phyloP scores from a whole-genome alignment of 2,113 vertebrate genomes.

The Mobula hypostoma region DNA sequence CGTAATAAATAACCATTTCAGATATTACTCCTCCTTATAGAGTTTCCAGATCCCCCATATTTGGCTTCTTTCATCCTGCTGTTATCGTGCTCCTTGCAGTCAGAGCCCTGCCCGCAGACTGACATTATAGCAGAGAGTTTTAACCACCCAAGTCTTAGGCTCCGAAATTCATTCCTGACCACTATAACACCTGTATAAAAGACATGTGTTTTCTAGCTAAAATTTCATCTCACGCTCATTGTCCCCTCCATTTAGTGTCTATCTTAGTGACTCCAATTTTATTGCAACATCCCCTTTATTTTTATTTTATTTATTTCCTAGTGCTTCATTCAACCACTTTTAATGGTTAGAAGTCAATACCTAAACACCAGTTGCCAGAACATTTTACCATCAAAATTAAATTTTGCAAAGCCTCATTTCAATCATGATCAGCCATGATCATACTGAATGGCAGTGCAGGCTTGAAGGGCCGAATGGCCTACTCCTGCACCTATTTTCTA shows the following conservation, averaged over 20 bases:
- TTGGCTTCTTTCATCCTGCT: background rate
- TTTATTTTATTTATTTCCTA: background rate
- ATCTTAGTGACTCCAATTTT: background rate
- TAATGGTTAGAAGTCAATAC: background rate
- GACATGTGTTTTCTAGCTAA: background rate
- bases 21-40: background rate
- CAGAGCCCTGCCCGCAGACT: background rate
- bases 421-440: too few species aligned
- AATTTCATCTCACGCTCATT: background rate
- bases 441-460: too few species aligned
- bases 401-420: background rate
- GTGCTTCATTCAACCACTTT: background rate
- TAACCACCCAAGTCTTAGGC: background rate
- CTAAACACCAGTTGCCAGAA: background rate
- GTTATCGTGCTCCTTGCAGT: background rate
- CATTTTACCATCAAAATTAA: background rate
- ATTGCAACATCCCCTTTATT: background rate
- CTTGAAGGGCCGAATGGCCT: too few species aligned
- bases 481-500: too few species aligned
- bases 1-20: background rate
- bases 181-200: background rate
- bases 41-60: background rate
- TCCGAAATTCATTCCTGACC: background rate
- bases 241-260: background rate
- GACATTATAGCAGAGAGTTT: too few species aligned